phyloP scores from a whole-genome alignment of 2,797 vertebrate species.

The Peromyscus eremicus region DNA sequence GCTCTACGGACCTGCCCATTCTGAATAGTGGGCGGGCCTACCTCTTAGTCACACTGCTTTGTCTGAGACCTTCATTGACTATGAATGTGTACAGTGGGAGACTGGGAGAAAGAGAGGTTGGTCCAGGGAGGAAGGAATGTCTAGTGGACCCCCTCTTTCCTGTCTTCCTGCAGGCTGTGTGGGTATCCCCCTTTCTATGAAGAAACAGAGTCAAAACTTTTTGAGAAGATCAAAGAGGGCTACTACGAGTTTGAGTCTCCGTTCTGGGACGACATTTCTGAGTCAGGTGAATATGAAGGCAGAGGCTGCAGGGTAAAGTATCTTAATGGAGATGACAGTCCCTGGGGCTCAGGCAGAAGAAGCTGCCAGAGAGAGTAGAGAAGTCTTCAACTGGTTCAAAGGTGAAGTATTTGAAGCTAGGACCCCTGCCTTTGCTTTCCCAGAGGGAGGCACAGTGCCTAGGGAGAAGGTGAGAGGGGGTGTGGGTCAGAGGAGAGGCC shows the following conservation, averaged over 20 bases:
- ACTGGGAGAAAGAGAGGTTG: not conserved
- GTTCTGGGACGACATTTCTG: conserved; percentile 97
- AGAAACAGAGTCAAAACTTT: conserved; percentile 95
- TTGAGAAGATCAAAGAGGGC: conserved; percentile 96
- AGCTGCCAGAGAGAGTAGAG: not conserved
- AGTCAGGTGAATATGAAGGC: conserved; percentile 90
- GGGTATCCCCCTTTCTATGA: conserved; percentile 98
- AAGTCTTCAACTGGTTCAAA: conserved; percentile 38
- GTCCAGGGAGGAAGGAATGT: not conserved
- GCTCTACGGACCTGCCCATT: no score
- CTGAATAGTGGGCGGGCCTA: not conserved
- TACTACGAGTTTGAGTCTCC: conserved; percentile 96
- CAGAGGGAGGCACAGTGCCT: not conserved
- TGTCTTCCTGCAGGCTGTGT: conserved; percentile 89
- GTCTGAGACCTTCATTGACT: not conserved
- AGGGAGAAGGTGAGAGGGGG: no score
- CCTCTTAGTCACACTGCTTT: not conserved
- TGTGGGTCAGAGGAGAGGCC: not conserved
- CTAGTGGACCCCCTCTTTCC: not conserved
- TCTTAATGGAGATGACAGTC: not conserved
- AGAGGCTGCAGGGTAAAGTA: not conserved
- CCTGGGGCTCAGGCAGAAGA: not conserved
- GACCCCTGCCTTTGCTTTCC: not conserved
- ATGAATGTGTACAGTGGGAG: not conserved
- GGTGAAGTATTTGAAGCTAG: not conserved